Conservation (phyloP, 2,888 invertebrate species). For the Bellardia pandia region DNA sequence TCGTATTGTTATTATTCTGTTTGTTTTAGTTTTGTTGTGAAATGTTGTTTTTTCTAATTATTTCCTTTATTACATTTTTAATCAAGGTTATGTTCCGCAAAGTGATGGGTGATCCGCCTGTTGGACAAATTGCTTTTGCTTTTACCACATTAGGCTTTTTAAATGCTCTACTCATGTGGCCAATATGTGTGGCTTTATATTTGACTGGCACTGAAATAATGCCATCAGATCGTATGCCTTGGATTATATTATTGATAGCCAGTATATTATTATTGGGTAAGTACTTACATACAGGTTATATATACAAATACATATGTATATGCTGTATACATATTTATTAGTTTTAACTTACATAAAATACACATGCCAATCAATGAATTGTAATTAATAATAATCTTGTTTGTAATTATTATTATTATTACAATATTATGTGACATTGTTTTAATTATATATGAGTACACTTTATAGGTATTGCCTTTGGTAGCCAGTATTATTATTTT, state of each 20-base stretch:
- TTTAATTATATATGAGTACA: neutral
- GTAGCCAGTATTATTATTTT: too few relatives aligned
- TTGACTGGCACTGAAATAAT: conserved; percentile 94
- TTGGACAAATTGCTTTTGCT: conserved; percentile 96
- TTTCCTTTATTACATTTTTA: conserved; percentile 65
- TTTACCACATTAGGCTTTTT: conserved; percentile 95
- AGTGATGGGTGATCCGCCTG: conserved; percentile 96
- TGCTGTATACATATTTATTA: neutral
- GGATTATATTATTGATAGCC: conserved; percentile 92
- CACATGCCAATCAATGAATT: conserved; percentile 25
- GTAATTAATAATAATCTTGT: conserved; percentile 11
- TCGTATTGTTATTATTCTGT: conserved; percentile 55
- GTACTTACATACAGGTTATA: conserved; percentile 45
- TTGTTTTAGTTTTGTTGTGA: conserved; percentile 32
- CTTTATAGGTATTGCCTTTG: too few relatives aligned
- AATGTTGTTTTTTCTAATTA: conserved; percentile 66
- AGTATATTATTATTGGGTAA: conserved; percentile 91
- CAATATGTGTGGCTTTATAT: conserved; percentile 93
- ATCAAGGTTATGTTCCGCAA: conserved; percentile 95
- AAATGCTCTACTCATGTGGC: conserved; percentile 95
- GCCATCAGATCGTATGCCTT: conserved; percentile 93
- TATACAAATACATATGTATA: too few relatives aligned
- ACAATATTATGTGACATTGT: neutral
- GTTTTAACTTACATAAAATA: conserved; percentile 71
- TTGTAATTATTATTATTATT: neutral